Base-by-base conservation (phyloP, 1,140 invertebrate species). In the Drosophila kepulauana region DNA sequence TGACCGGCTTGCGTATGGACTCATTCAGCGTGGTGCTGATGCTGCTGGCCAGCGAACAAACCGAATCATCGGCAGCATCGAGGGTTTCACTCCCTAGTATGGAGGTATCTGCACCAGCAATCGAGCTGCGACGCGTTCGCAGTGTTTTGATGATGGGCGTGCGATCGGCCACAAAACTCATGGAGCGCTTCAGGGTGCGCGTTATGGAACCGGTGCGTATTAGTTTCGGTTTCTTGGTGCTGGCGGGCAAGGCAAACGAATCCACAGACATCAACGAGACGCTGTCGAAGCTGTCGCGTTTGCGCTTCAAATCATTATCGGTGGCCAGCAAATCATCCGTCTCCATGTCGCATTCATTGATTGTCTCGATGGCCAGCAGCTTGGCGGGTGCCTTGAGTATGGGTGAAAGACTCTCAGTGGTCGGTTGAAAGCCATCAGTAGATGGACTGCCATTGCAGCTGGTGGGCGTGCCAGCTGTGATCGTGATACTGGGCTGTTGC, bases 151-250 rank as follows among this genome's bases (percentile, higher is more conserved):
- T 75, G 10, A 92, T 75, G 2, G 92, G 92, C 28, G 86, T 91
- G 65, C 79, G 78, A 28, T 91, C 81, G 2, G 89, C 89, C 15
- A 89, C 92, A 71, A 92, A 92, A 49, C 89, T 92, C 45, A 92
- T 89, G n/a, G 91, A 92, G 2, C 91, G 77, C 41, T 86, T 78
- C 1, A 92, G 68, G 5, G 82, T 85, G 30, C 91, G 72, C 51
- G 88, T 91, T 20, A 92, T 89, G 11, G 92, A 92, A 3, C 91
- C 91, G 0, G 91, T 91, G 51, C 92, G 86, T 25, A 86, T 82
- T 3, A 92, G 79, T 63, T 92, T 92, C 0, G 91, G 89, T 45
- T 92, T 92, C 28, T 92, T 92, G 16, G 86, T 82, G 66, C 84
- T 91, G 0, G 77, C 48, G 1, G 91, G 88, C 35, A 91, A 54